Evolutionary conservation across 2,113 vertebrate species (phyloP), one percentile per base, ranked within the genome.

Genomic region (Brachionichthys hirsutus): DNA sequence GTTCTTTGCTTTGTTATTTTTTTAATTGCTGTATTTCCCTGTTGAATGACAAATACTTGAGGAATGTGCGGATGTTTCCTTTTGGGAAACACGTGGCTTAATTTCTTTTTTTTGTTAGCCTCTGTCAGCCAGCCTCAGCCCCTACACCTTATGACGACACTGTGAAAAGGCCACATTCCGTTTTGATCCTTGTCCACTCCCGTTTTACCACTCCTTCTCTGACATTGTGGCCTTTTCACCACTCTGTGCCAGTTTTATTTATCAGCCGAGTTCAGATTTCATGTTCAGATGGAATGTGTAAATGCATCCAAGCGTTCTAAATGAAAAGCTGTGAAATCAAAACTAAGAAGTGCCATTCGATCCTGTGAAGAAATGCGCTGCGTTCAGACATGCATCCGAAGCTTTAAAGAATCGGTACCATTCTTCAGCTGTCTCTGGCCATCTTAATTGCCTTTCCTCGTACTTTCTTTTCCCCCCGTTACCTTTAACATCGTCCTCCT

Each of bases 171-270:
- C 43, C 30, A 44, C 20, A 62, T 80, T 78, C 58, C 44, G 53
- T 80, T 51, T 12, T 36, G 66, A 22, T 38, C 9, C 9, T 38
- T 38, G 6, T 38, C 36, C 1, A 3, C 12, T 38, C 12, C 34
- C 12, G 36, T 38, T 38, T 38, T 38, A 38, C 36, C 36, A 9
- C 36, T 38, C 70, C 63, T 82, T 80, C 73, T 87, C 76, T 62
- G 60, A 83, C 79, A 80, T 73, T 78, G 84, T 85, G 83, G 90
- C 90, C 90, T 92, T 92, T 84, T 85, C 59, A 90, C 88, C 90
- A 82, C 85, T 82, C 54, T 85, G 90, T 92, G 90, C 91, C 91
- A 85, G 54, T 76, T 83, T 71, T 60, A 66, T 80, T 73, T 81
- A 69, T 68, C 38, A 63, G 61, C 51, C 40, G 79, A 71, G 67